These are phyloP conservation scores for Phyto melanocephala DNA, from an alignment of 2,888 invertebrate genomes.

Conservation along the genomic window DNA sequence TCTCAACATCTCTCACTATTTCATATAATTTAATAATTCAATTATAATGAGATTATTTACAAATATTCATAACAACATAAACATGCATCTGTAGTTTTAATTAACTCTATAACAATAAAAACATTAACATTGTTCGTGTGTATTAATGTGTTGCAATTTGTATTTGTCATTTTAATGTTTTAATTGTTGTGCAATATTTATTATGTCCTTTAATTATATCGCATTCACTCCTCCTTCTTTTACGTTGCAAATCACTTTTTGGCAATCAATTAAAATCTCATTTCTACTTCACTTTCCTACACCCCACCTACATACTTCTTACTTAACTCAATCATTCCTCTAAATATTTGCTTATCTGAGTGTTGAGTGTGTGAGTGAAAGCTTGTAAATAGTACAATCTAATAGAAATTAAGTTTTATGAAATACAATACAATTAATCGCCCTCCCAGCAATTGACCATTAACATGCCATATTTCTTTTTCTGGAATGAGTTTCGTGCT, in stretches of 20 bases:
- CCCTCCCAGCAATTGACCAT: slow-evolving; percentile 38
- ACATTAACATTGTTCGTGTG: no score
- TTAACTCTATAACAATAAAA: background rate
- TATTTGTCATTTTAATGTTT: background rate
- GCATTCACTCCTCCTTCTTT: background rate
- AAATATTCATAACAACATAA: background rate
- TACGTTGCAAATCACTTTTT: slow-evolving; percentile 31
- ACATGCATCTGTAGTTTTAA: background rate
- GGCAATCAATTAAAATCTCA: slow-evolving; percentile 19
- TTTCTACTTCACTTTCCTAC: background rate
- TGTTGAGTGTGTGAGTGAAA: background rate
- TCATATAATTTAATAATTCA: slow-evolving; percentile 7
- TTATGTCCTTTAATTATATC: slow-evolving; percentile 9
- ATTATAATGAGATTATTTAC: slow-evolving; percentile 20
- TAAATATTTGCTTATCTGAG: background rate
- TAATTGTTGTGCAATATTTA: slow-evolving; percentile 33
- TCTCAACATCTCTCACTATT: no score
- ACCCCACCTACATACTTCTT: background rate
- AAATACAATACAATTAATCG: slow-evolving; percentile 53
- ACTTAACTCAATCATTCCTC: background rate
- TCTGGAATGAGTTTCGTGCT: background rate
- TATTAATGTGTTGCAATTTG: no score
- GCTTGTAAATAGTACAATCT: slow-evolving; percentile 21
- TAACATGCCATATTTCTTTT: background rate
- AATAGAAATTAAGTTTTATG: slow-evolving; percentile 34